Evolutionary conservation across 2,888 invertebrate species (phyloP).

Genomic region (Scaptomyza caliginosa): DNA sequence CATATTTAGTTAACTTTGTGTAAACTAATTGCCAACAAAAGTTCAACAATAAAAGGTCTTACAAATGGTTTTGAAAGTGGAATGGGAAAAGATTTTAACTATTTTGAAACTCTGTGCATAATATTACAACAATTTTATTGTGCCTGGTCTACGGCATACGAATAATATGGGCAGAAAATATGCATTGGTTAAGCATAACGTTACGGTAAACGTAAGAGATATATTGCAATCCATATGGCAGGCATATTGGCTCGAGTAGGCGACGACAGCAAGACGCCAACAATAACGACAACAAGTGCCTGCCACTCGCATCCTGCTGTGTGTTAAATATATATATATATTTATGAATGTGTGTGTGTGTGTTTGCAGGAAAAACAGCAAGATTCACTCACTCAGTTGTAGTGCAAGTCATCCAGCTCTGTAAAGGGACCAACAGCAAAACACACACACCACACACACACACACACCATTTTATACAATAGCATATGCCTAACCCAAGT

Average conservation of each 20-base stretch:
- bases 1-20: neutral
- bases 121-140: constrained; percentile 30
- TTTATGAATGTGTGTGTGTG: constrained; percentile 18
- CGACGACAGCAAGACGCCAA: constrained; percentile 57
- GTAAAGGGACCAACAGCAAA: constrained; percentile 59
- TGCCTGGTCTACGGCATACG: constrained; percentile 12
- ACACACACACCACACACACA: constrained; percentile 13
- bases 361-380: constrained; percentile 39
- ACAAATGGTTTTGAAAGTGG: constrained; percentile 7
- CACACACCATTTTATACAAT: constrained; percentile 1
- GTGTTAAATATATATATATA: constrained; percentile 15
- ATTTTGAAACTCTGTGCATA: constrained; percentile 14
- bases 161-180: constrained; percentile 21
- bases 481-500: constrained; percentile 51
- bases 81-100: neutral
- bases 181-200: constrained; percentile 37
- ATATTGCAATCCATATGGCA: constrained; percentile 68
- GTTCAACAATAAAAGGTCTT: constrained; percentile 5
- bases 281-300: constrained; percentile 65
- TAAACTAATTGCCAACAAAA: neutral
- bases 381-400: constrained; percentile 48
- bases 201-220: constrained; percentile 54
- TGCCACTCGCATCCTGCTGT: constrained; percentile 60
- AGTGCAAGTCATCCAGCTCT: constrained; percentile 44
- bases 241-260: constrained; percentile 68